A percentile compares a stretch with the other conserved stretches of the same genome.
phyloP scores from a whole-genome alignment of 2,888 invertebrate species.

The Crioceris asparagi region DNA sequence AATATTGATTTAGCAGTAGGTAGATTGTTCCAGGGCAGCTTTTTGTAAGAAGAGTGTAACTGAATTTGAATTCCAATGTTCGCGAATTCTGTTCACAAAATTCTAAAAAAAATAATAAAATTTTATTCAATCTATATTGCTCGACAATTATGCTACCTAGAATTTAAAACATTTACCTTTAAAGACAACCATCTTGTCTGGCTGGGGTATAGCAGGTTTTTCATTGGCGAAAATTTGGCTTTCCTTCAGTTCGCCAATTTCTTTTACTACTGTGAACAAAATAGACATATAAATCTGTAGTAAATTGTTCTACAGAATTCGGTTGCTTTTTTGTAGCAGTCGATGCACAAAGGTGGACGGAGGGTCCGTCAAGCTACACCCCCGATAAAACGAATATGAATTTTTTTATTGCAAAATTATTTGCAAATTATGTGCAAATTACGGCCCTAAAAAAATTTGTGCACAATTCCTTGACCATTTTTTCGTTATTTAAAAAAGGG shows the following conservation, averaged over 20 bases:
- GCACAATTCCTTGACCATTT: too few relatives aligned
- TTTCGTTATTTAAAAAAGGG: too few relatives aligned
- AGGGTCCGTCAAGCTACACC: too few relatives aligned
- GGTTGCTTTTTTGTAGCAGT: slow-evolving; percentile 4
- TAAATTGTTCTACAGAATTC: slow-evolving; percentile 4
- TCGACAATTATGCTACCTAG: too few relatives aligned
- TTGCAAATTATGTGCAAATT: too few relatives aligned
- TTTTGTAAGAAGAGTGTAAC: slow-evolving; percentile 11
- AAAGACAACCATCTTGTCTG: too few relatives aligned
- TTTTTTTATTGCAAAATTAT: too few relatives aligned
- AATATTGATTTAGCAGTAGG: slow-evolving; percentile 11
- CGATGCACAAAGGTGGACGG: slow-evolving; percentile 2
- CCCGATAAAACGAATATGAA: too few relatives aligned
- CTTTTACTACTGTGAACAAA: slow-evolving; percentile 7
- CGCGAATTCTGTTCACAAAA: slow-evolving; percentile 11
- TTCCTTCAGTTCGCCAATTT: slow-evolving; percentile 1
- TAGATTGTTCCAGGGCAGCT: slow-evolving; percentile 10
- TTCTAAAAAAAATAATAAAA: too few relatives aligned
- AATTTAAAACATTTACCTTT: too few relatives aligned
- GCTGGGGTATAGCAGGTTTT: slow-evolving; percentile 2
- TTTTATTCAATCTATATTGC: too few relatives aligned
- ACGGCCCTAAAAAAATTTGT: too few relatives aligned
- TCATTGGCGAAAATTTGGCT: slow-evolving; percentile 3
- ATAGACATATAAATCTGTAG: slow-evolving; percentile 4
- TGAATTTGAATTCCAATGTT: slow-evolving; percentile 12